Conservation (phyloP, 2,888 invertebrate genomes). For the Cheilosia scutellata region DNA sequence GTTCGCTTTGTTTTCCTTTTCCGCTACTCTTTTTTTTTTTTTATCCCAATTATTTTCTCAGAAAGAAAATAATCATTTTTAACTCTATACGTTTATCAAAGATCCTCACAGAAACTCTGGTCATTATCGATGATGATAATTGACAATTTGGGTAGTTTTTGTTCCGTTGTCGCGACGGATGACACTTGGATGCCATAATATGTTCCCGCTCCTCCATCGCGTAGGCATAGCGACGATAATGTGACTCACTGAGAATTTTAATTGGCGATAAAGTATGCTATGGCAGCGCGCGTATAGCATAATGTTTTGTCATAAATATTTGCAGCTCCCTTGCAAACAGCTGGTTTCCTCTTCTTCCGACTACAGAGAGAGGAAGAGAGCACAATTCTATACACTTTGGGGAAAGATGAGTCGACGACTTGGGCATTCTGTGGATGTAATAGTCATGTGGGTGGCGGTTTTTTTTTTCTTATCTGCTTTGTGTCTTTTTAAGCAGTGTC, state of each 20-base stretch:
- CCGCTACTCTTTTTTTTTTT: constrained; percentile 1
- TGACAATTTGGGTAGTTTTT: constrained; percentile 51
- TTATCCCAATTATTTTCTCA: neutral
- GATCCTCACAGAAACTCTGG: constrained; percentile 4
- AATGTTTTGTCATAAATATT: constrained; percentile 40
- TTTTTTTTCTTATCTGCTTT: constrained; percentile 49
- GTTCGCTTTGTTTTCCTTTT: constrained; percentile 19
- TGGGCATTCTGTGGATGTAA: constrained; percentile 32
- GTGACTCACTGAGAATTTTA: constrained; percentile 61
- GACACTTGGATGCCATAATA: neutral
- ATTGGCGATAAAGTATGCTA: constrained; percentile 57
- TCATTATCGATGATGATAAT: constrained; percentile 55
- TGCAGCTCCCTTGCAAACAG: constrained; percentile 21
- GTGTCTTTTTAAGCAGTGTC: constrained; percentile 8
- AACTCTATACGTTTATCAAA: constrained; percentile 19
- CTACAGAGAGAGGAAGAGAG: constrained; percentile 30
- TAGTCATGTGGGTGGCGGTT: constrained; percentile 63
- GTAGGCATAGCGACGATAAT: neutral
- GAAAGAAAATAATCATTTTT: constrained; percentile 4
- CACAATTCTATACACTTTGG: constrained; percentile 22
- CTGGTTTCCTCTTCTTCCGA: constrained; percentile 14
- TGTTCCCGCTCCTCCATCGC: neutral
- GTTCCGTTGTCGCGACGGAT: constrained; percentile 3
- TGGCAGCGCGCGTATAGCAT: constrained; percentile 27
- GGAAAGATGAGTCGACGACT: constrained; percentile 1